Conservation (phyloP, 2,113 vertebrate genomes). For the Rhinolophus ferrumequinum region DNA sequence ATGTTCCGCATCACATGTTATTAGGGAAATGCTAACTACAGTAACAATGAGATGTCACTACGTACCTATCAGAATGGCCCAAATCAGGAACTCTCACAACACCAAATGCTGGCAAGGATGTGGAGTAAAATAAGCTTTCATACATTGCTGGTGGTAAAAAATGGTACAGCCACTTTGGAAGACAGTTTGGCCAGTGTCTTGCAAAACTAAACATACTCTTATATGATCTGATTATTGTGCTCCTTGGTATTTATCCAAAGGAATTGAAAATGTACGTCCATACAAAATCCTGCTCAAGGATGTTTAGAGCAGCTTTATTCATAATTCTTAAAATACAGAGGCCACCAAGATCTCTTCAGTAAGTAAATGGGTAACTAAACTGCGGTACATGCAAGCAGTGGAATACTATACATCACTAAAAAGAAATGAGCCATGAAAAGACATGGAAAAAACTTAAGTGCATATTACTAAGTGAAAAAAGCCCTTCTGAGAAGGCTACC, state of each 20-base stretch:
- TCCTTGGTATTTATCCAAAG: neutral
- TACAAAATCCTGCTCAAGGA: neutral
- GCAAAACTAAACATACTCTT: neutral
- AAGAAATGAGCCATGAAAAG: neutral
- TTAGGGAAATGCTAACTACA: neutral
- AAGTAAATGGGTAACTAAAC: neutral
- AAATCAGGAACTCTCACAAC: neutral
- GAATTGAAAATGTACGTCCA: neutral
- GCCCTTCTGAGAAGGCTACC: neutral
- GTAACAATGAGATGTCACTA: neutral
- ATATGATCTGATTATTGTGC: neutral
- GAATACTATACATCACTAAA: neutral
- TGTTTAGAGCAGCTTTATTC: neutral
- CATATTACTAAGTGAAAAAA: neutral
- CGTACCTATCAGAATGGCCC: neutral
- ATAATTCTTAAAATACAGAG: neutral
- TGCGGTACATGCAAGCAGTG: neutral
- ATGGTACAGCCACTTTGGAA: neutral
- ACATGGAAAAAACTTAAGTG: neutral
- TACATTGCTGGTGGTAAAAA: neutral
- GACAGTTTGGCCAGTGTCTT: neutral
- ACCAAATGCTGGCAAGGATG: neutral
- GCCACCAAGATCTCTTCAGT: neutral
- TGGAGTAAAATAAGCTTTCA: neutral
- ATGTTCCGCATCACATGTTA: neutral